Percentiles rank a stretch among this genome's conserved stretches.
These are phyloP conservation scores for Peromyscus eremicus DNA, from an alignment of 2,797 vertebrate genomes.

Conservation along the genomic window DNA sequence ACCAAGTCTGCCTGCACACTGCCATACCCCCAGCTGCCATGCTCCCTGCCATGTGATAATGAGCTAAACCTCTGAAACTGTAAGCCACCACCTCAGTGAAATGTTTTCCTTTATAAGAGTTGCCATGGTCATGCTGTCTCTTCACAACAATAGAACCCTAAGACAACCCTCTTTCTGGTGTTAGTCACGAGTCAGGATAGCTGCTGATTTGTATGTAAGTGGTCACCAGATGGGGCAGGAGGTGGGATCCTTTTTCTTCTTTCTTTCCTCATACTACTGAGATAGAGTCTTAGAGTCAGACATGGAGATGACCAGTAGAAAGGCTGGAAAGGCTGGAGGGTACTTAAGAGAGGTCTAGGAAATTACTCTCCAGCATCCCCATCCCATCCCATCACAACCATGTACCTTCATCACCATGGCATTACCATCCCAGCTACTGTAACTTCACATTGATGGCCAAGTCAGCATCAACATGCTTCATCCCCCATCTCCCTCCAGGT, in stretches of 20 bases:
- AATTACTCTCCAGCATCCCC: background rate
- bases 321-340: background rate
- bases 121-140: background rate
- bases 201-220: background rate
- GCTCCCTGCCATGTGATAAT: background rate
- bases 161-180: background rate
- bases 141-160: background rate
- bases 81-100: background rate
- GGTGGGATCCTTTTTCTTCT: background rate
- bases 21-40: background rate
- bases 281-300: background rate
- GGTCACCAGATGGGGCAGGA: background rate
- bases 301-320: background rate
- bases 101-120: background rate
- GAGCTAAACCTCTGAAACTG: background rate
- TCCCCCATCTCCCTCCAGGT: background rate
- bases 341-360: background rate
- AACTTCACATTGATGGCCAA: fast-evolving
- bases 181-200: background rate
- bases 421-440: fast-evolving
- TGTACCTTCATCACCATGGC: fast-evolving
- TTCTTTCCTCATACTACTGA: background rate
- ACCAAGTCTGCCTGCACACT: background rate
- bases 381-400: fast-evolving
- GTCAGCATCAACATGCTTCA: fast-evolving